A percentile compares a stretch with the other conserved stretches of the same genome.
phyloP scores from a whole-genome alignment of 2,888 invertebrate genomes.

The Pseudococcus jackbeardsleyi region DNA sequence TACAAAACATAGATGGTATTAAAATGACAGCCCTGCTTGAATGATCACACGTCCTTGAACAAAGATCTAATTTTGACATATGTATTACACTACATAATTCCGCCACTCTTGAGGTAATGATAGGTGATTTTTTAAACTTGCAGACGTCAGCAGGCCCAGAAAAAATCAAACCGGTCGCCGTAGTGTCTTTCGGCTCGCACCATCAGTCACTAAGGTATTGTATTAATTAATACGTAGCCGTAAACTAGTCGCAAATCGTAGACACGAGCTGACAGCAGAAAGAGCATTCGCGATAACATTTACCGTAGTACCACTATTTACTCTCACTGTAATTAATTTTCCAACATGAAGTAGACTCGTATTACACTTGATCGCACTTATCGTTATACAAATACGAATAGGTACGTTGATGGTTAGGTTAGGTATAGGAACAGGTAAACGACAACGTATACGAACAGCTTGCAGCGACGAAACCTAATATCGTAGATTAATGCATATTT shows the following conservation, averaged over 20 bases:
- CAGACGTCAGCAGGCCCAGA: slow-evolving; percentile 69
- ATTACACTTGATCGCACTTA: slow-evolving; percentile 28
- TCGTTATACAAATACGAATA: background rate
- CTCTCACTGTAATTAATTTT: slow-evolving; percentile 32
- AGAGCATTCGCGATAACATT: slow-evolving; percentile 32
- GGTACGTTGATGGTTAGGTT: background rate
- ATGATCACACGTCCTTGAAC: background rate
- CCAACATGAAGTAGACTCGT: slow-evolving; percentile 32
- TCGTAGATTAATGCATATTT: slow-evolving; percentile 15
- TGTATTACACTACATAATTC: background rate
- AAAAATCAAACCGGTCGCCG: slow-evolving; percentile 68
- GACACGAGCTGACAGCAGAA: slow-evolving; percentile 35
- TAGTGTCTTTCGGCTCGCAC: slow-evolving; percentile 69
- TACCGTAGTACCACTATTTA: slow-evolving; percentile 12
- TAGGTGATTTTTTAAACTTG: slow-evolving; percentile 11
- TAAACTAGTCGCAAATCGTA: slow-evolving; percentile 19
- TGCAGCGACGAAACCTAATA: slow-evolving; percentile 24
- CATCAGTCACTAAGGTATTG: slow-evolving; percentile 78
- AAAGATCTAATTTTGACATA: slow-evolving; percentile 1
- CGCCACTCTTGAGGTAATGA: background rate
- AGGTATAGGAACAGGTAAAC: no score
- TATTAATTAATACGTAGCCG: slow-evolving; percentile 36
- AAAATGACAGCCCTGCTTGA: background rate
- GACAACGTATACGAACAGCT: background rate
- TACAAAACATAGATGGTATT: background rate